Base-by-base conservation (phyloP, 2,113 vertebrate genomes). In the Dinomys branickii region DNA sequence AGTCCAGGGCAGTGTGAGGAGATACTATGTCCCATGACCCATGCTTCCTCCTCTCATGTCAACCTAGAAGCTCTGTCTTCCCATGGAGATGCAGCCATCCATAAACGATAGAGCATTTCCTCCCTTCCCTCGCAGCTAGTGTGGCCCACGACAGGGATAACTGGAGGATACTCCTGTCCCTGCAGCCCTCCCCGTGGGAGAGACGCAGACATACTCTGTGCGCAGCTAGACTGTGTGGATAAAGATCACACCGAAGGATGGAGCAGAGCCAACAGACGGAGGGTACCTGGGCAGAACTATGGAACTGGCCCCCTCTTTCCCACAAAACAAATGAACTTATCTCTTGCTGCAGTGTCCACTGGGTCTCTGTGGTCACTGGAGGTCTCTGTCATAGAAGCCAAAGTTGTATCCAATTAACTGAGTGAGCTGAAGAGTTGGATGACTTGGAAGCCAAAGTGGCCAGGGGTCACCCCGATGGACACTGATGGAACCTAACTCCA, bases 11-110 rank as follows among this genome's bases (percentile, higher is more conserved):
- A 5, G 26, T 14, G 33, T 3, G 9, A 35, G 35, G 44, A 2
- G 24, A 12, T 0, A 5, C 3, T 1, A 0, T 1, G 35, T 44
- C 50, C 41, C 28, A 4, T 10, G 22, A 17, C 3, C 44, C 85
- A 11, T 19, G 69, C 7, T 35, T 4, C 61, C 6, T 77, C 44
- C 85, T 69, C 17, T 47, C 22, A 17, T 24, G 13, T 20, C 14
- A 4, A 2, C 38, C n/a, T 33, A 19, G 24, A 50, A 7, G 30
- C 28, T 52, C 28, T 2, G 3, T 30, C 58, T 56, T 83, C 41
- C 2, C 28, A 44, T n/a, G 54, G 47, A 7, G 44, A 22, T 1
- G 2, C 26, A 50, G n/a, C n/a, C 20, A 0, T 44, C 12, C 33
- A n/a, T 63, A 65, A 26, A 14, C 9, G 1, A 4, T 0, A 24